Evolutionary conservation across 2,113 vertebrate genomes (phyloP).

Genomic region (Aramus guarauna): DNA sequence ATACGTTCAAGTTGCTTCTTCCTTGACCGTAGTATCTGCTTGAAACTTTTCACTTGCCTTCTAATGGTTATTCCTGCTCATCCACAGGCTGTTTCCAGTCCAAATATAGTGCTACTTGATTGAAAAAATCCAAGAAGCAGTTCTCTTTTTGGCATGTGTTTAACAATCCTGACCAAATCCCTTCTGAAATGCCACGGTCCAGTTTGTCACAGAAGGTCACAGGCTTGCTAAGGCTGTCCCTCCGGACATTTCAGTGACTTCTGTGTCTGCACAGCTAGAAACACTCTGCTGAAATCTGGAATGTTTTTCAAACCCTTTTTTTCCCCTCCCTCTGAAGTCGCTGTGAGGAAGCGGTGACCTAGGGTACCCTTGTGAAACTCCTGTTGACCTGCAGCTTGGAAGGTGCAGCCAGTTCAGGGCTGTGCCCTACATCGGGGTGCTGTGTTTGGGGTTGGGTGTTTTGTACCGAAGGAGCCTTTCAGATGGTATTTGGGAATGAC

Average conservation of each 20-base stretch:
- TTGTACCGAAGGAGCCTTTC: neutral
- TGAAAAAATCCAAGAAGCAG: neutral
- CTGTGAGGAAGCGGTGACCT: slow-evolving; percentile 5
- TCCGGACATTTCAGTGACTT: neutral
- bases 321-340: neutral
- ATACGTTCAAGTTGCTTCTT: slow-evolving; percentile 44
- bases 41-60: slow-evolving; percentile 45
- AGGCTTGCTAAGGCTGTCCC: slow-evolving; percentile 1
- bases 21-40: slow-evolving; percentile 22
- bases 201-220: slow-evolving; percentile 36
- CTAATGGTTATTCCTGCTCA: slow-evolving; percentile 46
- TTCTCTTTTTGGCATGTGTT: slow-evolving; percentile 15
- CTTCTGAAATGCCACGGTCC: slow-evolving; percentile 9
- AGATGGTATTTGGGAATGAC: neutral
- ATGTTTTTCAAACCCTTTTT: slow-evolving; percentile 16
- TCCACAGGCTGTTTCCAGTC: slow-evolving; percentile 59
- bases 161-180: slow-evolving; percentile 10
- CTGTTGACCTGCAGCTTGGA: neutral
- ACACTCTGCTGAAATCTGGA: neutral
- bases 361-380: neutral
- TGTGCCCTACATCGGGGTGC: neutral
- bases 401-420: neutral
- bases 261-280: neutral
- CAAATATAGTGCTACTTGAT: slow-evolving; percentile 60
- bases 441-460: neutral